phyloP scores from a whole-genome alignment of 2,113 vertebrate species.

The Halichoeres trimaculatus region DNA sequence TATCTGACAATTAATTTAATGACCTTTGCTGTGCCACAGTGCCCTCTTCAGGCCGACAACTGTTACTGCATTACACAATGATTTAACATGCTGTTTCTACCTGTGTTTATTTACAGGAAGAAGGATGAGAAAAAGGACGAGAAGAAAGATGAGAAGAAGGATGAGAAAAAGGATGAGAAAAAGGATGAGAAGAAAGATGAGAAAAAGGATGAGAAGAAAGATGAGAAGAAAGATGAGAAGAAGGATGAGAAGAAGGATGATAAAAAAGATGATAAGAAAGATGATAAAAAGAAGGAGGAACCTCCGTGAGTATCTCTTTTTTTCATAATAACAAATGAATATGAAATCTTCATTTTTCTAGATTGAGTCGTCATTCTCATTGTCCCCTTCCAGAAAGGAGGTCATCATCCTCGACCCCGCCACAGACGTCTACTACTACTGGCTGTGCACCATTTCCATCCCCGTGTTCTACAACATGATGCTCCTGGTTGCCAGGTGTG shows the following conservation, averaged over 20 bases:
- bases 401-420: slow-evolving; percentile 92
- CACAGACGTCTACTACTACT: slow-evolving; percentile 90
- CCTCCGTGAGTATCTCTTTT: no score
- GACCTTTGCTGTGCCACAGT: neutral
- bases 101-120: slow-evolving; percentile 44
- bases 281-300: no score
- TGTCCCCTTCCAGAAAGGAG: slow-evolving; percentile 74
- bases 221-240: slow-evolving; percentile 74
- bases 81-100: neutral
- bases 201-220: slow-evolving; percentile 53
- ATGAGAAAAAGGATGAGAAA: slow-evolving; percentile 61
- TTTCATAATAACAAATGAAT: no score
- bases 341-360: no score
- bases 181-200: slow-evolving; percentile 58
- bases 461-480: slow-evolving; percentile 96
- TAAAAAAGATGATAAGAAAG: no score
- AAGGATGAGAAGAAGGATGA: no score
- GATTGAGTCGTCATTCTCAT: no score
- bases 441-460: slow-evolving; percentile 85
- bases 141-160: slow-evolving; percentile 51
- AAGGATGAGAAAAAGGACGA: slow-evolving; percentile 80
- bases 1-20: no score
- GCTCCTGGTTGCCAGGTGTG: slow-evolving; percentile 91
- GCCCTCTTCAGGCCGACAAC: slow-evolving; percentile 11
- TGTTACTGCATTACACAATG: neutral